Evolutionary conservation across 2,888 invertebrate genomes (phyloP).

Genomic region (Macaria notata): DNA sequence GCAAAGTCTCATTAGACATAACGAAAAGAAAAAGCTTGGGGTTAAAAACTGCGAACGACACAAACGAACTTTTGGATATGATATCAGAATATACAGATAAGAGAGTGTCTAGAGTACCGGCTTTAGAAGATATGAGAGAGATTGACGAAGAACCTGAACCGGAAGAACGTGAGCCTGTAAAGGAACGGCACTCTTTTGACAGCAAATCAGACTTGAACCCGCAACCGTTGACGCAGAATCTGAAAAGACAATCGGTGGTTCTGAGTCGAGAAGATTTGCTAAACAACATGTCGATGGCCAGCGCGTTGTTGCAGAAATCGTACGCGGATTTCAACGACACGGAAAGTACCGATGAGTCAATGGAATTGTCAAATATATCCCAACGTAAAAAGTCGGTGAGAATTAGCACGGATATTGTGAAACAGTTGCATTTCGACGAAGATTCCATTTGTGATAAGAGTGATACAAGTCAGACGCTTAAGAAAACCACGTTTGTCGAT

Average conservation of each 20-base stretch:
- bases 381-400: conserved; percentile 36
- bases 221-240: not conserved
- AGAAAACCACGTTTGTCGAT: conserved; percentile 60
- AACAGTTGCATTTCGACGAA: conserved; percentile 66
- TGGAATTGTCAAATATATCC: conserved; percentile 26
- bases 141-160: conserved; percentile 18
- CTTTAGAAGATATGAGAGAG: conserved; percentile 29
- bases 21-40: conserved; percentile 22
- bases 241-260: conserved; percentile 50
- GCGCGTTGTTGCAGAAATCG: conserved; percentile 54
- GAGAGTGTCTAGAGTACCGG: conserved; percentile 20
- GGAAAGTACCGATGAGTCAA: conserved; percentile 42
- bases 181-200: conserved; percentile 32
- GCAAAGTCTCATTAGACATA: conserved; percentile 23
- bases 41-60: conserved; percentile 54
- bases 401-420: conserved; percentile 60
- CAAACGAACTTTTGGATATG: conserved; percentile 61
- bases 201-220: conserved; percentile 30
- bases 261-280: conserved; percentile 59
- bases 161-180: conserved; percentile 4
- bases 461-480: conserved; percentile 42
- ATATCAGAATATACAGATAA: conserved; percentile 58
- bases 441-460: conserved; percentile 49
- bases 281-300: conserved; percentile 61
- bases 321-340: conserved; percentile 47